phyloP scores from a whole-genome alignment of 1,140 invertebrate genomes.

The Aphaenogaster floridana region DNA sequence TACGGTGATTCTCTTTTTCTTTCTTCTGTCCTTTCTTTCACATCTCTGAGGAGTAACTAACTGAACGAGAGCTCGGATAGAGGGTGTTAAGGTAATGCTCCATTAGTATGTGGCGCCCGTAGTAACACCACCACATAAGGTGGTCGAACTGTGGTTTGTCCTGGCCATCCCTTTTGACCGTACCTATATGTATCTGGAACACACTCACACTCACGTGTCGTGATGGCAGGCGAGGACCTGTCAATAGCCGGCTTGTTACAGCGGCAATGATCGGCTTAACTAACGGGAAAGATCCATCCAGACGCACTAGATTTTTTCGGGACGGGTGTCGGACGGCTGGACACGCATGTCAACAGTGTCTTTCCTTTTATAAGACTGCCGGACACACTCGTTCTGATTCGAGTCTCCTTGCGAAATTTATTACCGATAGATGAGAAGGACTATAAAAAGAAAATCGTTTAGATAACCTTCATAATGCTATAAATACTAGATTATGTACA shows the following conservation, averaged over 20 bases:
- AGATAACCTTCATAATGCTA: background rate
- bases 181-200: slow-evolving; percentile 68
- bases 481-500: background rate
- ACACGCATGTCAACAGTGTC: slow-evolving; percentile 74
- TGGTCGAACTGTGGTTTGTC: slow-evolving; percentile 82
- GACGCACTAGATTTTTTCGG: slow-evolving; percentile 74
- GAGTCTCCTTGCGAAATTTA: slow-evolving; percentile 60
- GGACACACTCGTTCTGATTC: slow-evolving; percentile 60
- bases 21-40: slow-evolving; percentile 67
- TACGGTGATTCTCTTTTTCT: slow-evolving; percentile 37
- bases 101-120: slow-evolving; percentile 86
- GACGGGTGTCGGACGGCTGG: slow-evolving; percentile 52
- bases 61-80: slow-evolving; percentile 83
- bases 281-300: slow-evolving; percentile 84
- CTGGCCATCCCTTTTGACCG: slow-evolving; percentile 69
- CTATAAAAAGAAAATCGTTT: background rate
- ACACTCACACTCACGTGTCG: slow-evolving; percentile 56
- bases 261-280: slow-evolving; percentile 86
- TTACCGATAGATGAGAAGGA: slow-evolving; percentile 5
- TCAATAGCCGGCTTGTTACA: slow-evolving; percentile 86
- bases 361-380: slow-evolving; percentile 48
- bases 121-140: slow-evolving; percentile 81
- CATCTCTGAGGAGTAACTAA: slow-evolving; percentile 82
- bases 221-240: slow-evolving; percentile 79
- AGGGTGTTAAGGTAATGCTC: slow-evolving; percentile 86